Evolutionary conservation across 2,888 invertebrate genomes (phyloP).

Genomic region (Nipponacmea schrenckii): DNA sequence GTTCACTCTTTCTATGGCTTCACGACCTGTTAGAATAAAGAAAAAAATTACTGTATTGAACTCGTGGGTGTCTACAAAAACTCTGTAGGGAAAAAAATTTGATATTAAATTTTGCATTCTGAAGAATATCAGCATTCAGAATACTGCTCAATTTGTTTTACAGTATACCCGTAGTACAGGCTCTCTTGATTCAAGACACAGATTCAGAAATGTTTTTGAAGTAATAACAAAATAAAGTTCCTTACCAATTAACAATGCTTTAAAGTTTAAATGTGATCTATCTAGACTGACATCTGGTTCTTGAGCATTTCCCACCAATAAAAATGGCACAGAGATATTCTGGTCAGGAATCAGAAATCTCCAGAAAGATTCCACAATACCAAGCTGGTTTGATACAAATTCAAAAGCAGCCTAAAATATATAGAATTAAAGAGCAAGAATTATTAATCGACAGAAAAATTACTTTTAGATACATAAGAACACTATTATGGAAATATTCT

Average conservation of each 20-base stretch:
- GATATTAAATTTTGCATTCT: no score
- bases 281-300: constrained; percentile 76
- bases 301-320: constrained; percentile 75
- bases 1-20: constrained; percentile 60
- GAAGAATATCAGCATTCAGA: no score
- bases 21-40: constrained; percentile 53
- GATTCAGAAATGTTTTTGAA: not conserved
- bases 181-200: not conserved
- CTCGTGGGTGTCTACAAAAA: no score
- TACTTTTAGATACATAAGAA: no score
- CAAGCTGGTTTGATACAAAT: constrained; percentile 75
- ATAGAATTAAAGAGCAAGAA: no score
- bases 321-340: constrained; percentile 71
- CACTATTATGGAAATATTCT: no score
- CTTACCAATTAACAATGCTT: constrained; percentile 74
- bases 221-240: no score
- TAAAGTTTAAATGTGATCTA: constrained; percentile 73
- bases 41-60: no score
- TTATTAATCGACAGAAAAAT: no score
- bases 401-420: constrained; percentile 72
- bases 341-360: constrained; percentile 74
- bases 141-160: constrained; percentile 14
- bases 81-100: no score
- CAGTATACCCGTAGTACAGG: not conserved
- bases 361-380: constrained; percentile 77